Evolutionary conservation across 1,140 invertebrate genomes (phyloP).

Genomic region (Trichomalopsis sarcophagae): DNA sequence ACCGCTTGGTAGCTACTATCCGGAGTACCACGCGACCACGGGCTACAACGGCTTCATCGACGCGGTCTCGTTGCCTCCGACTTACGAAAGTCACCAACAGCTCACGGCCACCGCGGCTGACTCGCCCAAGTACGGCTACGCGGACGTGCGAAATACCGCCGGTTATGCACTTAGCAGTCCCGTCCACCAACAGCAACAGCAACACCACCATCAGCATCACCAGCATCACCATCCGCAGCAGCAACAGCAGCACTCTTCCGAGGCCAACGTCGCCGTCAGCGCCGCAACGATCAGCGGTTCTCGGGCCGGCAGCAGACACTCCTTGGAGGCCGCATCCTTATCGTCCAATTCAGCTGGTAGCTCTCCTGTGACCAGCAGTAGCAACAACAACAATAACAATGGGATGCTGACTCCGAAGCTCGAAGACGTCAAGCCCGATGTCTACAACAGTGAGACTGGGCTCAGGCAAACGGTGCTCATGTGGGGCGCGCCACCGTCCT

Average conservation of each 20-base stretch:
- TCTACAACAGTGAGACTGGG: constrained; percentile 74
- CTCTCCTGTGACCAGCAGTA: constrained; percentile 64
- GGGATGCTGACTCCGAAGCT: constrained; percentile 80
- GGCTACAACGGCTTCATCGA: constrained; percentile 78
- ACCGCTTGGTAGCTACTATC: constrained; percentile 84
- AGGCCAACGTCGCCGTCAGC: neutral
- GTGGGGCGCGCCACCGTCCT: constrained; percentile 81
- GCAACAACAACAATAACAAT: constrained; percentile 29
- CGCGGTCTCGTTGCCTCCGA: constrained; percentile 73
- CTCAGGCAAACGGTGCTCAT: constrained; percentile 89
- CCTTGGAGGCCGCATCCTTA: constrained; percentile 73
- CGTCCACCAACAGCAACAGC: constrained; percentile 12
- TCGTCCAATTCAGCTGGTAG: constrained; percentile 76
- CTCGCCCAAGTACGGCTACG: constrained; percentile 71
- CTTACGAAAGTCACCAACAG: constrained; percentile 76
- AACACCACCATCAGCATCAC: neutral
- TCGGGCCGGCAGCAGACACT: constrained; percentile 75
- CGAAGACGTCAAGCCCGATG: constrained; percentile 79
- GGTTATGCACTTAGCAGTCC: constrained; percentile 36
- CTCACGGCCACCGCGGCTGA: constrained; percentile 67
- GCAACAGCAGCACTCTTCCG: neutral
- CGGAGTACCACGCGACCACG: constrained; percentile 82
- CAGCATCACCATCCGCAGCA: neutral
- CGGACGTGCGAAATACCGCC: constrained; percentile 66
- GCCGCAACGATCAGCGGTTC: constrained; percentile 51